Conservation (phyloP, 2,113 vertebrate genomes). For the Thunnus thynnus region DNA sequence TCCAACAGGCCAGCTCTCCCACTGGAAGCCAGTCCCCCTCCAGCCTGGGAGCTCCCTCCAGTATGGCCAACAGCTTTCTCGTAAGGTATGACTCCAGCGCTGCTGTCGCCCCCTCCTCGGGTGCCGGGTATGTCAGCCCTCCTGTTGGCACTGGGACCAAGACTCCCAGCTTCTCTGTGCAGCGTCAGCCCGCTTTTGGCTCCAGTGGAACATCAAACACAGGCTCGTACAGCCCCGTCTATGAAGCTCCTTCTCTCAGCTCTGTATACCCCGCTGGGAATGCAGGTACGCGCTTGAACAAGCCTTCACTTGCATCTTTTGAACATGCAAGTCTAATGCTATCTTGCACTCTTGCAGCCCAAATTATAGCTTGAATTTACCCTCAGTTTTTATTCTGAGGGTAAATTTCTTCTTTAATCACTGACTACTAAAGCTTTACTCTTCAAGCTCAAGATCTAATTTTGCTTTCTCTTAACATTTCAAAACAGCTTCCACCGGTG, state of each 20-base stretch:
- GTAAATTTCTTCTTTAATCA: no score
- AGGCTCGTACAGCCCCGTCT: background rate
- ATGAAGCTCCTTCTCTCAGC: background rate
- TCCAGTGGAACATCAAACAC: background rate
- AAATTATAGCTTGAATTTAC: no score
- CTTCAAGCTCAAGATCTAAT: no score
- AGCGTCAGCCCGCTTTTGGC: background rate
- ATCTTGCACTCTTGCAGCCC: fast-evolving
- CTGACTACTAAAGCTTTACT: no score
- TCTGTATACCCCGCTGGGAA: background rate
- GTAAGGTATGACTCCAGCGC: background rate
- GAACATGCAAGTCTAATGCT: no score
- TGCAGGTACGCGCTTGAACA: no score
- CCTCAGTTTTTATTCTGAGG: no score
- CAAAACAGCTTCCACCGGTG: no score
- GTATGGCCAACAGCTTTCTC: background rate
- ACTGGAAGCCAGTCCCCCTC: background rate
- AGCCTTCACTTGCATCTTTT: no score
- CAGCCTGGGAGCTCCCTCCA: background rate
- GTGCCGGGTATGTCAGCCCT: background rate
- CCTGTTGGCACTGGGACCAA: background rate
- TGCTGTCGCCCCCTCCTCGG: background rate
- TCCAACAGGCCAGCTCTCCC: background rate
- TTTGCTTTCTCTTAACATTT: no score
- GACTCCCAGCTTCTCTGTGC: background rate